Evolutionary conservation across 2,113 vertebrate genomes (phyloP).

Genomic region (Lepisosteus osseus): DNA sequence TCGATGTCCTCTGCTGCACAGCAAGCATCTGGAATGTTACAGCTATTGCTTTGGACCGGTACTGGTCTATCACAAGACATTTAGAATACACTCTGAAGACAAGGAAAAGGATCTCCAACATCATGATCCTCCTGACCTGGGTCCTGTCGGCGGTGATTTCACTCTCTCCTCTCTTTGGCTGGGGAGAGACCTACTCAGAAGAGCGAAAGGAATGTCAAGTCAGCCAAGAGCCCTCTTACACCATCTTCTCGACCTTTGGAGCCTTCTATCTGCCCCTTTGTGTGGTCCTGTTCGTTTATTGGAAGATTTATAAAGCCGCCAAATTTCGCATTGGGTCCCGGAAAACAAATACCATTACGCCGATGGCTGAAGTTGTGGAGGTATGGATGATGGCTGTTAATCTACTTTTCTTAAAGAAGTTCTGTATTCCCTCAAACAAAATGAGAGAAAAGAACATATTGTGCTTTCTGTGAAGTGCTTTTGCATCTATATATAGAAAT

Average conservation of each 20-base stretch:
- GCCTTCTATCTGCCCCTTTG: constrained; percentile 93
- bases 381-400: constrained; percentile 38
- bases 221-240: constrained; percentile 87
- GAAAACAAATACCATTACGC: constrained; percentile 85
- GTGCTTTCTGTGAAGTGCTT: no score
- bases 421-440: no score
- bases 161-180: constrained; percentile 86
- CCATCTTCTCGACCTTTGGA: constrained; percentile 92
- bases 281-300: constrained; percentile 96
- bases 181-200: constrained; percentile 90
- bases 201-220: constrained; percentile 81
- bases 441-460: no score
- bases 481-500: no score
- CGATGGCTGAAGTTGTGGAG: constrained; percentile 73
- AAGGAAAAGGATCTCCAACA: constrained; percentile 82
- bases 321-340: constrained; percentile 82
- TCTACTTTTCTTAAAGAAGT: no score
- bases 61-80: constrained; percentile 94
- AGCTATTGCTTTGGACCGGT: constrained; percentile 91
- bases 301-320: constrained; percentile 95
- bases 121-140: constrained; percentile 92
- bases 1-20: constrained; percentile 92
- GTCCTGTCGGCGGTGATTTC: constrained; percentile 85
- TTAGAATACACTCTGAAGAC: constrained; percentile 85
- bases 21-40: constrained; percentile 98